Evolutionary conservation across 2,888 invertebrate species (phyloP).

Genomic region (Lamellibrachia columna): DNA sequence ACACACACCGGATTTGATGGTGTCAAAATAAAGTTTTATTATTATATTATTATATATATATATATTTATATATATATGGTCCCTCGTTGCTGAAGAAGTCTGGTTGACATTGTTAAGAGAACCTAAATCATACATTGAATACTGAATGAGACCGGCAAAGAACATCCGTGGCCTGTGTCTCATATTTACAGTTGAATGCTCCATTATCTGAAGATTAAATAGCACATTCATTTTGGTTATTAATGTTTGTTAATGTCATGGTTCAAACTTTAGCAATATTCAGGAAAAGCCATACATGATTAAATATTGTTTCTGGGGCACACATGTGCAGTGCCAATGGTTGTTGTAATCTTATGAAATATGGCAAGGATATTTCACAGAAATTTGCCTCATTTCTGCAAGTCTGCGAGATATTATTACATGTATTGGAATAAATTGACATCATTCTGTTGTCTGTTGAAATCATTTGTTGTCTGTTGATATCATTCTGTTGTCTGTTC

Average conservation of each 20-base stretch:
- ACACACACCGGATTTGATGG: too few species aligned
- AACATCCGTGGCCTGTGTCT: background rate
- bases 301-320: background rate
- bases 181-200: background rate
- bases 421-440: too few species aligned
- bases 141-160: background rate
- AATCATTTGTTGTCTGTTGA: too few species aligned
- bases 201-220: background rate
- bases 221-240: background rate
- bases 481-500: too few species aligned
- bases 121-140: background rate
- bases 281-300: background rate
- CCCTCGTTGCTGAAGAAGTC: background rate
- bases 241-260: background rate
- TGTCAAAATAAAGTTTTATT: too few species aligned
- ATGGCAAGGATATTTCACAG: too few species aligned
- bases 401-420: too few species aligned
- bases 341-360: background rate
- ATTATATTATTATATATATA: too few species aligned
- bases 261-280: background rate
- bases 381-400: too few species aligned
- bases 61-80: background rate
- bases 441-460: too few species aligned
- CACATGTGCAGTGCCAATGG: background rate
- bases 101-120: background rate